phyloP scores from a whole-genome alignment of 2,113 vertebrate genomes.

The Emydura subglobosa region DNA sequence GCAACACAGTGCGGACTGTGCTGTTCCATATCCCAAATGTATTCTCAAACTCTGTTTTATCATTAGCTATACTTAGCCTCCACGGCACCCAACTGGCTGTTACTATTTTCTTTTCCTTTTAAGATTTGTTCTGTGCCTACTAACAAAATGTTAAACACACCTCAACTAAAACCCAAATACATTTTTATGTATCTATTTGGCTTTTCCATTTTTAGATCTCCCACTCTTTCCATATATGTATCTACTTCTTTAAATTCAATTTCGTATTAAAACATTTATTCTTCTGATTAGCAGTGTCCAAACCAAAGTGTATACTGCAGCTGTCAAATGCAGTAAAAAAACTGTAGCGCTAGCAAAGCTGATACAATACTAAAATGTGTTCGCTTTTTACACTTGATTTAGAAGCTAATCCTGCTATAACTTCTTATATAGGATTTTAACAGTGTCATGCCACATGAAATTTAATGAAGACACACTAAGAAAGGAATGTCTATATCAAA shows the following conservation, averaged over 20 bases:
- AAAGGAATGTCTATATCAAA: conserved; percentile 56
- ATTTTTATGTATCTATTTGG: background rate
- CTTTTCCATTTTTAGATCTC: background rate
- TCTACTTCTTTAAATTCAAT: background rate
- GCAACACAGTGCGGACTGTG: background rate
- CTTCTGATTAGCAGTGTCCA: conserved; percentile 46
- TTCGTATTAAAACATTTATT: conserved; percentile 48
- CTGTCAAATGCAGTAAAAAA: conserved; percentile 61
- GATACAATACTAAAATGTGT: conserved; percentile 77
- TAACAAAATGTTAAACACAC: conserved; percentile 17
- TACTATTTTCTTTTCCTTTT: background rate
- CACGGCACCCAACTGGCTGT: background rate
- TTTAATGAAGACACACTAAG: conserved; percentile 70
- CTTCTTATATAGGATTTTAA: conserved; percentile 74
- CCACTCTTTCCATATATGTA: background rate
- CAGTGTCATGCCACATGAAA: conserved; percentile 71
- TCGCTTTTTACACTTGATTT: conserved; percentile 76
- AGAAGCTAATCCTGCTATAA: conserved; percentile 76
- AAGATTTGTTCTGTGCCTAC: background rate
- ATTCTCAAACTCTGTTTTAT: background rate
- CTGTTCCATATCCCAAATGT: background rate
- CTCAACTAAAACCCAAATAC: background rate
- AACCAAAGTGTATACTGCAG: conserved; percentile 63
- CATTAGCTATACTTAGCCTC: background rate
- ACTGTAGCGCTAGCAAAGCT: conserved; percentile 61